Base-by-base conservation (phyloP, 2,113 vertebrate genomes). In the Malurus cyaneus region DNA sequence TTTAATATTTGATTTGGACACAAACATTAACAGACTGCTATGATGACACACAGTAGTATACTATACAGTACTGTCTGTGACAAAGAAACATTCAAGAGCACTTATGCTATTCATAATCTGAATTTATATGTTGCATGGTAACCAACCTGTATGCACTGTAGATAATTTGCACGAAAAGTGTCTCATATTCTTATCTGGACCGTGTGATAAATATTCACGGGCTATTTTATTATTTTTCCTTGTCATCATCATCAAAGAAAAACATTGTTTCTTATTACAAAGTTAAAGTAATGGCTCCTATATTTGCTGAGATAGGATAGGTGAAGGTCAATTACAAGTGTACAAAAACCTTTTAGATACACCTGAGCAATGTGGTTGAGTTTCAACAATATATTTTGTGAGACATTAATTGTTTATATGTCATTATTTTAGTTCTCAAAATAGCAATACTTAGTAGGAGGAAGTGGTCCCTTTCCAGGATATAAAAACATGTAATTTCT, bases 371-470 rank as follows among this genome's bases (percentile, higher is more conserved):
- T 60, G 32, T 2, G 7, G 17, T 65, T 82, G 56, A 88, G 39
- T 69, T 89, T 77, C 74, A 36, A 32, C 53, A 91, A 23, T 71
- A 46, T 11, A 53, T 74, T 80, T 56, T 81, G 42, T 88, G 72
- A 93, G 54, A 86, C 44, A 32, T 59, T 34, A 28, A 5, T 78
- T 77, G 20, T 69, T 57, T 94, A 60, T 57, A 31, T 82, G 19
- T 89, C 32, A 94, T 83, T 95, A 76, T 50, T 91, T 89, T 87
- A 79, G 56, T 80, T 60, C 34, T 93, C 85, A 94, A 84, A 73
- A 80, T 66, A 89, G 18, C 29, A 66, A 65, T 87, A 93, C 89
- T 54, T 24, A 79, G 23, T 60, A 92, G 15, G 60, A 88, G 39
- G 52, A 41, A 67, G 18, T 89, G 71, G 86, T 53, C 21, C 15